A percentile compares a stretch with the other conserved stretches of the same genome.
These are phyloP conservation scores for Chondrosia reniformis DNA, from an alignment of 37 sponge, comb jelly and placozoan genomes.

Conservation along the genomic window DNA sequence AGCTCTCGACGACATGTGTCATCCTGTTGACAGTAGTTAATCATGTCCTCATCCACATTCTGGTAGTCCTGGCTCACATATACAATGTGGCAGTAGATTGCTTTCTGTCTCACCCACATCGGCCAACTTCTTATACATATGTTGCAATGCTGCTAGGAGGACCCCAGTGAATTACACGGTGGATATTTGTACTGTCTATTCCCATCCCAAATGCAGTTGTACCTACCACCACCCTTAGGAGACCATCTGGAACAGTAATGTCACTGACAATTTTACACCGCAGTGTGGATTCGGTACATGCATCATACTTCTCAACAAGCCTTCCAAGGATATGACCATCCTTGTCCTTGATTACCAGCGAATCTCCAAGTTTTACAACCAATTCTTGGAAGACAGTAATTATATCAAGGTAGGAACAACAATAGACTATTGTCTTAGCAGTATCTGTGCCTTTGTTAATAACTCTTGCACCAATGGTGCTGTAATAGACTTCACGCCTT, in stretches of 20 bases:
- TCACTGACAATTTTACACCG: neutral
- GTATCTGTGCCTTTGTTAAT: neutral
- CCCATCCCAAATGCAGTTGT: conserved; percentile 13
- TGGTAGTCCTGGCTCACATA: neutral
- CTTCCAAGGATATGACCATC: neutral
- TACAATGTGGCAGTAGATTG: too few relatives aligned
- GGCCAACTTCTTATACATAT: neutral
- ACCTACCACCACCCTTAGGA: neutral
- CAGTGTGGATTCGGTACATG: neutral
- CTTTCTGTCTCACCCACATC: neutral
- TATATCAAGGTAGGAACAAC: neutral
- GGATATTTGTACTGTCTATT: neutral
- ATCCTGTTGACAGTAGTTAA: neutral
- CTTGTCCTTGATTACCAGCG: neutral
- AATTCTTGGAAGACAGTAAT: neutral
- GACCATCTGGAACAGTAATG: neutral
- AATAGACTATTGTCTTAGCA: neutral
- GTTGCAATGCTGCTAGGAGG: neutral
- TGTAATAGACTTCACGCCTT: neutral
- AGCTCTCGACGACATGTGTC: neutral
- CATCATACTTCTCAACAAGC: conserved; percentile 7
- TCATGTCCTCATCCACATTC: neutral
- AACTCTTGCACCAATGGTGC: neutral
- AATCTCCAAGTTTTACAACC: neutral
- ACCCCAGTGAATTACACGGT: neutral